Evolutionary conservation across 2,797 vertebrate species (phyloP).

Genomic region (Amphiprion clarkii): DNA sequence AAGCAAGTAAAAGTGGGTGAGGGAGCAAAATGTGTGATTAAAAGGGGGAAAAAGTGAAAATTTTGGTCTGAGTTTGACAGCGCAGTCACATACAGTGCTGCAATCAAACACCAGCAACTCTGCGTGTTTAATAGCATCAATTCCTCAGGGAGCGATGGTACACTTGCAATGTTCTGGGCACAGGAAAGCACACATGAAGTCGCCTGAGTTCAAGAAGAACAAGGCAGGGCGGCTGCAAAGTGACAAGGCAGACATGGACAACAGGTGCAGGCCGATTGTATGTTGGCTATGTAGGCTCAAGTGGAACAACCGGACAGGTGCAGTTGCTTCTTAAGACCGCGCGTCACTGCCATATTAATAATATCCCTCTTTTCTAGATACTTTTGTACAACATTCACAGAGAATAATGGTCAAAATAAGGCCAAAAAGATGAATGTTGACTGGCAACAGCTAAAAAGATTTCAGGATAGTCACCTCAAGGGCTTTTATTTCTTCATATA

Average conservation of each 20-base stretch:
- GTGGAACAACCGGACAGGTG: slow-evolving; percentile 48
- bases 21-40: not conserved
- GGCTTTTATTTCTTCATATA: not conserved
- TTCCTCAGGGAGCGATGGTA: not conserved
- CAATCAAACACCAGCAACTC: not conserved
- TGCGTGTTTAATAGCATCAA: slow-evolving; percentile 8
- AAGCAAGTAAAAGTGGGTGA: not conserved
- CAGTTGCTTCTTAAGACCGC: slow-evolving; percentile 16
- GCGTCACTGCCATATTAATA: slow-evolving; percentile 17
- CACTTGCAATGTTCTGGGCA: not conserved
- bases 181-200: slow-evolving; percentile 16
- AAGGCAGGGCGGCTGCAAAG: slow-evolving; percentile 34
- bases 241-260: slow-evolving; percentile 15
- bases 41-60: not conserved
- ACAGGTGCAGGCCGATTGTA: slow-evolving; percentile 64
- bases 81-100: too few relatives aligned
- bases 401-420: too few relatives aligned
- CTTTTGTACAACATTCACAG: not conserved
- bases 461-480: too few relatives aligned
- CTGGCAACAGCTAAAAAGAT: not conserved
- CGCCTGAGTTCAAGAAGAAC: slow-evolving; percentile 7
- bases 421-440: too few relatives aligned
- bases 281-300: slow-evolving; percentile 35
- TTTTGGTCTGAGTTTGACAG: not conserved
- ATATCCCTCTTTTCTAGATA: not conserved